Conservation (phyloP, 2,888 invertebrate species). For the Drosophila lacicola region DNA sequence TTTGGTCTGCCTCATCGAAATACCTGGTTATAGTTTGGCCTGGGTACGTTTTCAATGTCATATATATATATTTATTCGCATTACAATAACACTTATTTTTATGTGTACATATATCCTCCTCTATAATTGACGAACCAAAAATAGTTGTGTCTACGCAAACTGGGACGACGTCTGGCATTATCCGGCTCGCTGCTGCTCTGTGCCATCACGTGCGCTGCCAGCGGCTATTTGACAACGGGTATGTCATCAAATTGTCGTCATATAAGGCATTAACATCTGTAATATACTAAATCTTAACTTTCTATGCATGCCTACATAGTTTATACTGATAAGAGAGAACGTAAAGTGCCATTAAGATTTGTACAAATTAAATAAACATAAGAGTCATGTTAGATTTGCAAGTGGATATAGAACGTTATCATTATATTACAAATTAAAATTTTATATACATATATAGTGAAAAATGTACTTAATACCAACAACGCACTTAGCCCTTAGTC, state of each 20-base stretch:
- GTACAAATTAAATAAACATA: not conserved
- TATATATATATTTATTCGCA: not conserved
- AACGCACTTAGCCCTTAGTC: too few species aligned
- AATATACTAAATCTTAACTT: slow-evolving; percentile 2
- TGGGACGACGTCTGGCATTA: slow-evolving; percentile 86
- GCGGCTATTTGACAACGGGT: slow-evolving; percentile 86
- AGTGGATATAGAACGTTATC: too few species aligned
- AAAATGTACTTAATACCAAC: too few species aligned
- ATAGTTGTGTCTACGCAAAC: slow-evolving; percentile 86
- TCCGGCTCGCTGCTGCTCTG: slow-evolving; percentile 86
- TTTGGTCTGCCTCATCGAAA: slow-evolving; percentile 87
- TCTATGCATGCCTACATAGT: slow-evolving; percentile 57
- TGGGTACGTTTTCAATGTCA: slow-evolving; percentile 74
- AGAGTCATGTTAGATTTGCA: not conserved
- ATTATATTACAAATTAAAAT: not conserved
- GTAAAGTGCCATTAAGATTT: slow-evolving; percentile 45
- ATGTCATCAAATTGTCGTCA: slow-evolving; percentile 8
- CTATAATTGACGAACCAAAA: slow-evolving; percentile 11
- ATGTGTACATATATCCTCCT: not conserved
- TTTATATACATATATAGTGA: not conserved
- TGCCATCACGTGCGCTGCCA: slow-evolving; percentile 86
- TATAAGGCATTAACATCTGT: slow-evolving; percentile 11
- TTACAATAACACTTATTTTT: not conserved
- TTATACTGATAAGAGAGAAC: slow-evolving; percentile 63
- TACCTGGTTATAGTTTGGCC: slow-evolving; percentile 87